Percentiles rank a stretch among this genome's conserved stretches.
phyloP scores from a whole-genome alignment of 1,140 invertebrate species.

The Drosophila ficusphila region DNA sequence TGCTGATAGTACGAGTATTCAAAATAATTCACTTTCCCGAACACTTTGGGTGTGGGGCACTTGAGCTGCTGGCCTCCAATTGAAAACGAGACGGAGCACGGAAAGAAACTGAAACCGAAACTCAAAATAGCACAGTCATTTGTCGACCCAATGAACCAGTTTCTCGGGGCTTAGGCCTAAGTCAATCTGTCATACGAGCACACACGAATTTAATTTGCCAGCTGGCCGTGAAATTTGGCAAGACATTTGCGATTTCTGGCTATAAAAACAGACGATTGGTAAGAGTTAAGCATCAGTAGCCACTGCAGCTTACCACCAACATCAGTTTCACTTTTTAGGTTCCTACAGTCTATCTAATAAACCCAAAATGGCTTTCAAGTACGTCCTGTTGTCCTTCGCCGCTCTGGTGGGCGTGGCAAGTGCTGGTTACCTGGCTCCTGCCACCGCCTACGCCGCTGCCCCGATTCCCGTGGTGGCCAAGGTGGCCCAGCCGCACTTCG shows the following conservation, averaged over 20 bases:
- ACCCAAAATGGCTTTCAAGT: slow-evolving; percentile 79
- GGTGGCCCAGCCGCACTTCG: slow-evolving; percentile 83
- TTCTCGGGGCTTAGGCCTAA: slow-evolving; percentile 75
- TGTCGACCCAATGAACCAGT: slow-evolving; percentile 68
- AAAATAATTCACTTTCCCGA: slow-evolving; percentile 71
- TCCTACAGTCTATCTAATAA: not conserved
- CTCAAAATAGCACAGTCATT: slow-evolving; percentile 39
- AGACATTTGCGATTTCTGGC: slow-evolving; percentile 27
- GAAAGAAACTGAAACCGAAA: not conserved
- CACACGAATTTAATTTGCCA: not conserved
- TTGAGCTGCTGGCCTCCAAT: slow-evolving; percentile 37
- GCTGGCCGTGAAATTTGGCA: slow-evolving; percentile 70
- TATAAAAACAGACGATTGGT: slow-evolving; percentile 54
- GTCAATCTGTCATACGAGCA: slow-evolving; percentile 57
- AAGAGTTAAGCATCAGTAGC: slow-evolving; percentile 65
- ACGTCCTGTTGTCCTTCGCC: slow-evolving; percentile 84
- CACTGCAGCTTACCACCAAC: slow-evolving; percentile 33
- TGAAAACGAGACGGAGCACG: not conserved
- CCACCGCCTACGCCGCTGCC: slow-evolving; percentile 59
- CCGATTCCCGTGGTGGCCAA: slow-evolving; percentile 74
- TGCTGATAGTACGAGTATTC: slow-evolving; percentile 67
- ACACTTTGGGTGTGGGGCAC: slow-evolving; percentile 19
- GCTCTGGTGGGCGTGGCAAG: slow-evolving; percentile 83
- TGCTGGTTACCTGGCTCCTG: slow-evolving; percentile 78
- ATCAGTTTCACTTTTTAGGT: slow-evolving; percentile 22